Conservation (phyloP, 2,113 vertebrate species). For the Osmerus eperlanus region DNA sequence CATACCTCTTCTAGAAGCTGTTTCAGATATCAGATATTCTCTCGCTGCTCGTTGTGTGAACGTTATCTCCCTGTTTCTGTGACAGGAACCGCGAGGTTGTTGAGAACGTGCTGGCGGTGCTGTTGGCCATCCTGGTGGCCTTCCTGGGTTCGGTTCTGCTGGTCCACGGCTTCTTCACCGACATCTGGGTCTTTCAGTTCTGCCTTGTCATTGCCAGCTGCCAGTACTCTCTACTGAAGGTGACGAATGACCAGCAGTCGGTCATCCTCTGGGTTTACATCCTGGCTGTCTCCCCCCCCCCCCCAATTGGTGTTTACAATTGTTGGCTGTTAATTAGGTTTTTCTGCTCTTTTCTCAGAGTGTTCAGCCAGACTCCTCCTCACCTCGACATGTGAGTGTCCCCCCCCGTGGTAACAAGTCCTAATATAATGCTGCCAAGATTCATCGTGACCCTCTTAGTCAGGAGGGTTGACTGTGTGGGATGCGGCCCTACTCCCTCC, state of each 20-base stretch:
- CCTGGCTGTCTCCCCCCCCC: too few relatives aligned
- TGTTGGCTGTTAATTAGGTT: not conserved
- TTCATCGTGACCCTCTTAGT: too few relatives aligned
- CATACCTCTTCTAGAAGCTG: too few relatives aligned
- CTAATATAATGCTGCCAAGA: too few relatives aligned
- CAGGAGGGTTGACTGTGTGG: too few relatives aligned
- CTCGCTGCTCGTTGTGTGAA: not conserved
- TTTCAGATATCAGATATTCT: not conserved
- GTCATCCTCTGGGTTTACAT: too few relatives aligned
- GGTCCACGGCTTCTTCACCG: not conserved
- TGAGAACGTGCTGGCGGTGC: conserved; percentile 91
- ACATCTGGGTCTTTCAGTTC: conserved; percentile 75
- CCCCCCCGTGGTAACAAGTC: too few relatives aligned
- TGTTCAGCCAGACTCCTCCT: conserved; percentile 97
- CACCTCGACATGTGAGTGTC: conserved; percentile 92
- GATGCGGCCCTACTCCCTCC: not conserved
- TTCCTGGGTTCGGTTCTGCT: not conserved
- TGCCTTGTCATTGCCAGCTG: conserved; percentile 98
- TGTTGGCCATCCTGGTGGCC: conserved; percentile 77
- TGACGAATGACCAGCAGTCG: conserved; percentile 46
- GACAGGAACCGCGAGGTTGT: conserved; percentile 93
- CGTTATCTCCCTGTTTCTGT: not conserved
- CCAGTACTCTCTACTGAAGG: conserved; percentile 97
- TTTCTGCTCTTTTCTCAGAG: conserved; percentile 72
- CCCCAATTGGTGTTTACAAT: not conserved